phyloP scores from a whole-genome alignment of 2,888 invertebrate species.

The Habrosyne pyritoides region DNA sequence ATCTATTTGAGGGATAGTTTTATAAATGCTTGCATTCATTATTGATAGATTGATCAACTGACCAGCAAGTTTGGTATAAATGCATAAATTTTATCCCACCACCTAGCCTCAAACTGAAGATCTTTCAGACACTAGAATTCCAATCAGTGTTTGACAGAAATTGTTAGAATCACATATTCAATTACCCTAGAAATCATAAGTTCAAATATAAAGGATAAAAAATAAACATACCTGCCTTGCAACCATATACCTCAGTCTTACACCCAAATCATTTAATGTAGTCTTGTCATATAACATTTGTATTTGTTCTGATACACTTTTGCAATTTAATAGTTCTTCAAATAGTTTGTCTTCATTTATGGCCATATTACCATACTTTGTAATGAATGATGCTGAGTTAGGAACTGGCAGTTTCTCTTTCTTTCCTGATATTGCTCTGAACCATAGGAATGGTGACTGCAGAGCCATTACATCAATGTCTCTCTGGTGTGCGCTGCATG shows the following conservation, averaged over 20 bases:
- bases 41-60: too few relatives aligned
- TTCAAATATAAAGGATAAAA: too few relatives aligned
- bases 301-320: conserved; percentile 87
- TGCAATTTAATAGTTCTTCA: conserved; percentile 71
- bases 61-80: too few relatives aligned
- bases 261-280: conserved; percentile 88
- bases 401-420: conserved; percentile 40
- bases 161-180: too few relatives aligned
- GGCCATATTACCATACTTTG: conserved; percentile 74
- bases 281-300: conserved; percentile 83
- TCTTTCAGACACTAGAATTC: too few relatives aligned
- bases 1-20: too few relatives aligned
- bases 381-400: conserved; percentile 29
- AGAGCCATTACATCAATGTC: conserved; percentile 85
- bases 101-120: too few relatives aligned
- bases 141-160: too few relatives aligned
- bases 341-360: conserved; percentile 71
- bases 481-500: conserved; percentile 83
- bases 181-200: too few relatives aligned
- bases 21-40: too few relatives aligned
- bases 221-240: conserved; percentile 83
- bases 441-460: conserved; percentile 89
- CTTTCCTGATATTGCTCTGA: conserved; percentile 75
- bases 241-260: conserved; percentile 89
- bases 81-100: too few relatives aligned